phyloP scores from a whole-genome alignment of 2,113 vertebrate species.

The Pimephales promelas region DNA sequence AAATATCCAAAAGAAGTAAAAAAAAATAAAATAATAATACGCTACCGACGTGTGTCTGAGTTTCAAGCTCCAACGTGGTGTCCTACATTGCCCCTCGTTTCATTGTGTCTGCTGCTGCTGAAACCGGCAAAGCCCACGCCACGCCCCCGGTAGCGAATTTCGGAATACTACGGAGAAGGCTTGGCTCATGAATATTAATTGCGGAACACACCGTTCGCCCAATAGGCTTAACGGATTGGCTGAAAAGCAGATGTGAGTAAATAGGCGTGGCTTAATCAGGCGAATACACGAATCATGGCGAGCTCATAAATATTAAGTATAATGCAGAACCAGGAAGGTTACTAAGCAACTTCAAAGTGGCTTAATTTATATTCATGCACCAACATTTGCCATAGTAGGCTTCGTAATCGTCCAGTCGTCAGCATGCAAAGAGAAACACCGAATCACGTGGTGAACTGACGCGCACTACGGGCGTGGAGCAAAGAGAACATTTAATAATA shows the following conservation, averaged over 20 bases:
- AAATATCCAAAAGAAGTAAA: neutral
- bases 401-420: neutral
- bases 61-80: constrained; percentile 61
- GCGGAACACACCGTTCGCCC: neutral
- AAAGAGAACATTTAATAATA: neutral
- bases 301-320: neutral
- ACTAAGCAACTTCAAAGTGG: neutral
- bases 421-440: constrained; percentile 44
- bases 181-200: constrained; percentile 9
- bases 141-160: constrained; percentile 55
- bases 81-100: constrained; percentile 68
- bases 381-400: neutral
- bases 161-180: neutral
- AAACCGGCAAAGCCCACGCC: constrained; percentile 74
- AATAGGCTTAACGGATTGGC: neutral
- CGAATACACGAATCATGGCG: neutral
- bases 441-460: constrained; percentile 67
- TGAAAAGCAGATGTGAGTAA: neutral
- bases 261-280: neutral
- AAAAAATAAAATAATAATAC: constrained; percentile 44
- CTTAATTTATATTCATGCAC: neutral
- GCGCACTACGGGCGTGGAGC: constrained; percentile 70
- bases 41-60: constrained; percentile 51
- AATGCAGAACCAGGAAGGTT: neutral
- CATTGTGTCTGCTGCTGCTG: constrained; percentile 76